These are phyloP conservation scores for Anagrus nilaparvatae DNA, from an alignment of 1,140 invertebrate genomes.

Conservation along the genomic window DNA sequence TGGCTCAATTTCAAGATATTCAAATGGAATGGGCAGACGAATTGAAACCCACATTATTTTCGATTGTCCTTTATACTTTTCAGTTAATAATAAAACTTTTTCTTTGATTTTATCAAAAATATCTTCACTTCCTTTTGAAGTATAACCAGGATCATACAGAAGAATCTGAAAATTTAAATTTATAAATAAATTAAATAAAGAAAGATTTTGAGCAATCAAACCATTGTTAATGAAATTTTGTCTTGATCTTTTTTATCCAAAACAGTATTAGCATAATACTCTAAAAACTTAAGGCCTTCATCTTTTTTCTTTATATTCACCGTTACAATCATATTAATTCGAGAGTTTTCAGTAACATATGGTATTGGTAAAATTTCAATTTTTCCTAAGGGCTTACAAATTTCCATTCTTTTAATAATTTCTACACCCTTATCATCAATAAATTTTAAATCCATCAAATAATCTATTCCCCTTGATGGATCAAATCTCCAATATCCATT, in stretches of 20 bases:
- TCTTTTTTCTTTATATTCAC: slow-evolving; percentile 44
- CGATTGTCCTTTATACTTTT: slow-evolving; percentile 57
- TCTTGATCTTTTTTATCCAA: slow-evolving; percentile 66
- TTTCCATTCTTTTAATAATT: slow-evolving; percentile 48
- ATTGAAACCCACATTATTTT: slow-evolving; percentile 65
- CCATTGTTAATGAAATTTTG: slow-evolving; percentile 66
- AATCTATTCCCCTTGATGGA: slow-evolving; percentile 79
- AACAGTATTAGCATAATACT: slow-evolving; percentile 57
- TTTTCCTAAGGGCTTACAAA: slow-evolving; percentile 68
- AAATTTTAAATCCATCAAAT: slow-evolving; percentile 67
- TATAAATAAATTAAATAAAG: too few relatives aligned
- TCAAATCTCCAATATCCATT: slow-evolving; percentile 83
- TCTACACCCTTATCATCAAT: slow-evolving; percentile 29
- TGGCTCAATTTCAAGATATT: slow-evolving; percentile 29
- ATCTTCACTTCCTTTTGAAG: slow-evolving; percentile 57
- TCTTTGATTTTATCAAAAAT: slow-evolving; percentile 56
- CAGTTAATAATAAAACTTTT: slow-evolving; percentile 48
- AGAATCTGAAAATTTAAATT: slow-evolving; percentile 44
- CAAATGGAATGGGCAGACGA: slow-evolving; percentile 42
- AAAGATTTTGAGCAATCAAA: slow-evolving; percentile 22
- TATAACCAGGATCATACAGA: slow-evolving; percentile 46
- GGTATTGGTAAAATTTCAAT: slow-evolving; percentile 79
- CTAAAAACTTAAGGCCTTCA: slow-evolving; percentile 53
- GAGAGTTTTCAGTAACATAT: slow-evolving; percentile 81
- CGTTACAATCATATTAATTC: slow-evolving; percentile 66